These are phyloP conservation scores for Noctua fimbriata DNA, from an alignment of 2,888 invertebrate genomes.

Conservation along the genomic window DNA sequence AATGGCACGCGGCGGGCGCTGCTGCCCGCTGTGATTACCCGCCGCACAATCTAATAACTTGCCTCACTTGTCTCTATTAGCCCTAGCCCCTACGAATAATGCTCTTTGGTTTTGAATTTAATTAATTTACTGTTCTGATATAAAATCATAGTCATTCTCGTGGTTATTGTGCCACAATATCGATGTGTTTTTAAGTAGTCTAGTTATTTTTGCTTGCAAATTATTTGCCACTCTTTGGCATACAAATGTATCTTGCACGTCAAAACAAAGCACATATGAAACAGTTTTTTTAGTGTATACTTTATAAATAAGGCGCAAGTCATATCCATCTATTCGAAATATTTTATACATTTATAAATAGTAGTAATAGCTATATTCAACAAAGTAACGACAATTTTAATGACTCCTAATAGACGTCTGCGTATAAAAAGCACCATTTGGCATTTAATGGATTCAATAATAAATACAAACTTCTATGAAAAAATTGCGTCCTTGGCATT, in stretches of 20 bases:
- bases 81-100: constrained; percentile 42
- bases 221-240: background rate
- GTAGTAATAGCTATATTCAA: constrained; percentile 36
- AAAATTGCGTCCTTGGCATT: constrained; percentile 55
- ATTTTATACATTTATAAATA: constrained; percentile 34
- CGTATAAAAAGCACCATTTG: constrained; percentile 67
- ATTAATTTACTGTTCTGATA: constrained; percentile 20
- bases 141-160: constrained; percentile 4
- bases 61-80: constrained; percentile 74
- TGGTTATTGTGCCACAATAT: background rate
- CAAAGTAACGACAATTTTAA: constrained; percentile 54
- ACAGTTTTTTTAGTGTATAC: background rate
- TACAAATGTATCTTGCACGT: background rate
- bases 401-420: constrained; percentile 56
- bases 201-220: background rate
- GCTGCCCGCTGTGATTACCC: constrained; percentile 78
- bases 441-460: constrained; percentile 64
- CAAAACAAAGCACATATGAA: constrained; percentile 24
- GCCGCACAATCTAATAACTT: constrained; percentile 75
- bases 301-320: constrained; percentile 32
- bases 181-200: background rate
- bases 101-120: constrained; percentile 33
- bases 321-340: constrained; percentile 18
- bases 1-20: constrained; percentile 74
- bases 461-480: constrained; percentile 52